These are phyloP conservation scores for Barnardius zonarius DNA, from an alignment of 2,113 vertebrate species.

Conservation along the genomic window DNA sequence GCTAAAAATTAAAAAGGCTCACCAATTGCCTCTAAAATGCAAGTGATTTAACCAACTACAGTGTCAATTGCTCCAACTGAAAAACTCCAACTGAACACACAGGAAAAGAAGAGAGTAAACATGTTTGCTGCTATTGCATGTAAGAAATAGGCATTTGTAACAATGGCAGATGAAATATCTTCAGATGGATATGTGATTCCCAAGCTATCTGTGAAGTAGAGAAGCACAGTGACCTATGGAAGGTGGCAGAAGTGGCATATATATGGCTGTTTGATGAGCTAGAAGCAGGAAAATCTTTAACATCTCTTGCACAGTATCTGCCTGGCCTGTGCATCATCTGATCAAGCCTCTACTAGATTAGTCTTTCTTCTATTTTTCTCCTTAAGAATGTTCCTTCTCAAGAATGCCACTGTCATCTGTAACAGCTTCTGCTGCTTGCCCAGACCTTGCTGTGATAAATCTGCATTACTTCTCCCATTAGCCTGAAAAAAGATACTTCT, in stretches of 20 bases:
- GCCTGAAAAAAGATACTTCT: background rate
- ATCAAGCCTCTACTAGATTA: background rate
- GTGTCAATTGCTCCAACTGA: background rate
- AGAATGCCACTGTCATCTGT: background rate
- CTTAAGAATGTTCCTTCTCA: background rate
- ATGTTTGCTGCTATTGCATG: background rate
- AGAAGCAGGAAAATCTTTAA: background rate
- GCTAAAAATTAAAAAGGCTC: background rate
- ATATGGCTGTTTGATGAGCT: background rate
- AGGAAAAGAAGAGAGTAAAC: background rate
- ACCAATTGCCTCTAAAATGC: background rate
- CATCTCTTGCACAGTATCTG: background rate
- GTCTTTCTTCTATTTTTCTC: background rate
- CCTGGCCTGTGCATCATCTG: background rate
- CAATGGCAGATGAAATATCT: background rate
- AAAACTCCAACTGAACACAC: background rate
- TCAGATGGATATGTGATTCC: background rate
- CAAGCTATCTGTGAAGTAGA: background rate
- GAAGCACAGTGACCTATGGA: background rate
- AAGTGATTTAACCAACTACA: background rate
- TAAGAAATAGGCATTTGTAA: background rate
- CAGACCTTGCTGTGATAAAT: background rate
- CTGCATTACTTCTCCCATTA: background rate
- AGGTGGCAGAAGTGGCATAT: background rate
- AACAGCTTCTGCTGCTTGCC: background rate